Conservation (phyloP, 2,797 vertebrate genomes). For the Sebastiscus tertius region DNA sequence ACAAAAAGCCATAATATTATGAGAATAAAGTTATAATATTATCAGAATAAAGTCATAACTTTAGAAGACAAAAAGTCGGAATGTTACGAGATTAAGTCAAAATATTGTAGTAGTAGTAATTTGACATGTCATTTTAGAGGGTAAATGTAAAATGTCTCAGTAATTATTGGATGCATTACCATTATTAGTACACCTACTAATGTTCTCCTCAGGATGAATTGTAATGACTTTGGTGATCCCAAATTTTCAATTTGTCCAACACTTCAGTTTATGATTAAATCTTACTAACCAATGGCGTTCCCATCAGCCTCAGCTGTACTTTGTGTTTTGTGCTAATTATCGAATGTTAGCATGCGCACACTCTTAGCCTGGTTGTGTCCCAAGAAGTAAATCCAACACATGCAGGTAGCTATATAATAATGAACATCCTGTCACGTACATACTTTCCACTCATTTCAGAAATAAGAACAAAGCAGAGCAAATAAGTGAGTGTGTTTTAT, state of each 20-base stretch:
- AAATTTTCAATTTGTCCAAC: no score
- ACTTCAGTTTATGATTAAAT: no score
- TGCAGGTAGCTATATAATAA: neutral
- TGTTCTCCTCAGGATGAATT: neutral
- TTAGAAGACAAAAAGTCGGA: no score
- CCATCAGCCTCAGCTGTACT: neutral
- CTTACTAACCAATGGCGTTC: neutral
- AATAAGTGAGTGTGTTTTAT: constrained; percentile 18
- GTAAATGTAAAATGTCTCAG: neutral
- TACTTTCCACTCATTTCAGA: constrained; percentile 14
- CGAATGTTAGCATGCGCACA: neutral
- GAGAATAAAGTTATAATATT: no score
- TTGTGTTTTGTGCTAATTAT: neutral
- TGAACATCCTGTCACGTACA: neutral
- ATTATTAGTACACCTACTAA: neutral
- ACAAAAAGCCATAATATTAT: no score
- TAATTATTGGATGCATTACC: neutral
- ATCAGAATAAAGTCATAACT: no score
- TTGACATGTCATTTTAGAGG: no score
- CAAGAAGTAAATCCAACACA: neutral
- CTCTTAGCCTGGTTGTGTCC: neutral
- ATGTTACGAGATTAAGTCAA: no score
- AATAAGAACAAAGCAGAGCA: constrained; percentile 1
- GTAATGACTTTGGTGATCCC: neutral
- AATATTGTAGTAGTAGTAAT: no score